These are phyloP conservation scores for Aromia moschata DNA, from an alignment of 2,888 invertebrate species.

Conservation along the genomic window DNA sequence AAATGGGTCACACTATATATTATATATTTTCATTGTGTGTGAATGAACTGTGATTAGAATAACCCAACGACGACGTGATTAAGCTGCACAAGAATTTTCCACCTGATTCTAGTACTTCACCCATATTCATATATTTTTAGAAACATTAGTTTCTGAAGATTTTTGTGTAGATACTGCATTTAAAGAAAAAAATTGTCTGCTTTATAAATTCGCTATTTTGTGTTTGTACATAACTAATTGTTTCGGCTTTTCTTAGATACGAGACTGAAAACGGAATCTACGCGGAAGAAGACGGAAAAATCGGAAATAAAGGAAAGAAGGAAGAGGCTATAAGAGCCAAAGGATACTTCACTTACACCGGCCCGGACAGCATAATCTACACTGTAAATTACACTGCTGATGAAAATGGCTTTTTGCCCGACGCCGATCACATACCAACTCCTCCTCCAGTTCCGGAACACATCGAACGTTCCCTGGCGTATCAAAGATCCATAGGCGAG, in stretches of 20 bases:
- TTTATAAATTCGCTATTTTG: no score
- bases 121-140: no score
- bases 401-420: slow-evolving; percentile 69
- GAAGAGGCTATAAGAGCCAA: slow-evolving; percentile 70
- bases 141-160: no score
- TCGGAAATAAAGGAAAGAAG: slow-evolving; percentile 62
- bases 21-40: no score
- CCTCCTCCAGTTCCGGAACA: slow-evolving; percentile 76
- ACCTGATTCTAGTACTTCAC: no score
- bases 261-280: slow-evolving; percentile 73
- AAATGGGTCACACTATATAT: no score
- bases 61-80: no score
- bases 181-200: no score
- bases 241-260: slow-evolving; percentile 59
- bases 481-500: slow-evolving; percentile 11
- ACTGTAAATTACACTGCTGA: slow-evolving; percentile 71
- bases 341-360: slow-evolving; percentile 73
- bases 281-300: slow-evolving; percentile 68
- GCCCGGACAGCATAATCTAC: slow-evolving; percentile 68
- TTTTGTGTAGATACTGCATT: no score
- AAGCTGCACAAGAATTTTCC: no score
- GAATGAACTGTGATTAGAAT: no score
- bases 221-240: no score
- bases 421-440: slow-evolving; percentile 65
- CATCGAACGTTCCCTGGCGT: slow-evolving; percentile 72